Conservation (phyloP, 2,888 invertebrate genomes). For the Therioaphis trifolii region DNA sequence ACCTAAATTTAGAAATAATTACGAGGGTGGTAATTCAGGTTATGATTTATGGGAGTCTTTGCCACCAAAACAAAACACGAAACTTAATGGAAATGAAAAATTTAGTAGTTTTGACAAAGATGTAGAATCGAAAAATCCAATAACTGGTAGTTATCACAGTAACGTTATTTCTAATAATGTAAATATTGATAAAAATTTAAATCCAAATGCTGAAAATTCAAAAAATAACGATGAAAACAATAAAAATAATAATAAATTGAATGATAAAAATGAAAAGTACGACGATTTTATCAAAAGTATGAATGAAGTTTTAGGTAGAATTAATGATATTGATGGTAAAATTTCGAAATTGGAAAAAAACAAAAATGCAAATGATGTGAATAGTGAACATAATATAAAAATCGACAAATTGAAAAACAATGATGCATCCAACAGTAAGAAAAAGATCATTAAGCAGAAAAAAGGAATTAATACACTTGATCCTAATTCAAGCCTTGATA, state of each 20-base stretch:
- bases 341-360: neutral
- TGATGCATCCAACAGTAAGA: no score
- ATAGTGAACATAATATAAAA: neutral
- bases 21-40: neutral
- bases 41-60: slow-evolving; percentile 14
- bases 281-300: neutral
- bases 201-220: neutral
- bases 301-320: neutral
- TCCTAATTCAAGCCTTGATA: neutral
- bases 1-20: slow-evolving; percentile 25
- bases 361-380: neutral
- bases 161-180: neutral
- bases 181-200: neutral
- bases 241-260: neutral
- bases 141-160: neutral
- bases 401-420: no score
- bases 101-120: neutral
- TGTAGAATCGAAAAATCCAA: neutral
- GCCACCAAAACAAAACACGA: neutral
- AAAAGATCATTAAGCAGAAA: neutral
- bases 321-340: slow-evolving; percentile 23
- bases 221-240: neutral
- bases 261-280: neutral
- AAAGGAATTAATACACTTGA: neutral
- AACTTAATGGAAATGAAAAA: neutral